Evolutionary conservation across 2,888 invertebrate species (phyloP), one percentile per base, ranked within the genome.

Genomic region (Ypsolopha scabrella): DNA sequence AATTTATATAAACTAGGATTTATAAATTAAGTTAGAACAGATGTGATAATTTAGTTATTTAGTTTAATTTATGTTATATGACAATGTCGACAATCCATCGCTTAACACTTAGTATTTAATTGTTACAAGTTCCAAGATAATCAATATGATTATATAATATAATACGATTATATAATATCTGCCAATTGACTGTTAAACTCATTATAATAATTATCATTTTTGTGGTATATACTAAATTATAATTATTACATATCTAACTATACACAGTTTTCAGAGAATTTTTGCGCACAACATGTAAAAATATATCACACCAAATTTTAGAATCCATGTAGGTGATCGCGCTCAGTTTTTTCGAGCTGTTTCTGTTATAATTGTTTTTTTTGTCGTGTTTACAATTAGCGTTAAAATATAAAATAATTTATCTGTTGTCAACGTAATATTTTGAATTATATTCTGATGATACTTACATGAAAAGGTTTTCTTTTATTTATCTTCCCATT

Each of bases 381-480:
- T 47, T 13, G 24, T 48, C 48, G 37, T 34, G 9, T 39, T n/a
- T 48, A 41, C 13, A 49, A 8, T 38, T 33, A 35, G 41, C 14
- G 6, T 48, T 39, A 52, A 57, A 54, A 55, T 60, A 55, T 53
- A 55, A 57, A 57, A 64, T 60, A 58, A 61, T 67, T 68, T 70
- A 67, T 76, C 61, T 65, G 64, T 74, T 74, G 65, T 75, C 74
- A 62, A 72, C 75, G 77, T 82, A 75, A 73, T 65, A 68, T 83
- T 83, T 82, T 73, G 74, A 80, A 80, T 80, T 81, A 79, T 81
- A 83, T 82, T 83, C 78, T 79, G 80, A 85, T 81, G 82, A 81
- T 82, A 80, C 68, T 72, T 72, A 72, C 55, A 57, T 57, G 53
- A 55, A 52, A 55, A 48, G 33, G 45, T 48, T 11, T 56, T 59